A percentile compares a stretch with the other conserved stretches of the same genome.
Evolutionary conservation across 2,888 invertebrate species (phyloP).

Genomic region (Leptinotarsa juncta): DNA sequence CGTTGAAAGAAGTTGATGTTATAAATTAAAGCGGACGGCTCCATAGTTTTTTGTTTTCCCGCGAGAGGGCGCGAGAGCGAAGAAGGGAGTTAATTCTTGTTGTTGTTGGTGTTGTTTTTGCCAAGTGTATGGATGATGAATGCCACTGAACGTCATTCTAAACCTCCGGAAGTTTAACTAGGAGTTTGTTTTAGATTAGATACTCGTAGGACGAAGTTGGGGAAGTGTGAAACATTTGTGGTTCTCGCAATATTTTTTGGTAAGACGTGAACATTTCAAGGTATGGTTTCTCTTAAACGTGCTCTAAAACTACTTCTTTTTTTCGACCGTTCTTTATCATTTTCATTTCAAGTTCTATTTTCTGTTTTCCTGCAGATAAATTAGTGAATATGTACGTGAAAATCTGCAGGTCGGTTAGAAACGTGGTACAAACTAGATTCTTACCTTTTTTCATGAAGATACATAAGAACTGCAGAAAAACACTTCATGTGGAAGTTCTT

Average conservation of each 20-base stretch:
- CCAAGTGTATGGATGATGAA: neutral
- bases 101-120: neutral
- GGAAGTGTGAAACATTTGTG: neutral
- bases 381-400: too few relatives aligned
- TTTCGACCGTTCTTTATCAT: too few relatives aligned
- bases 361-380: too few relatives aligned
- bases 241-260: neutral
- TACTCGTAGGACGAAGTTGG: neutral
- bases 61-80: neutral
- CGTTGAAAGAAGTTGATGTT: slow-evolving; percentile 4
- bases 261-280: neutral
- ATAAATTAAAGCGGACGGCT: neutral
- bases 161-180: neutral
- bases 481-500: too few relatives aligned
- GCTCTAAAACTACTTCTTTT: too few relatives aligned
- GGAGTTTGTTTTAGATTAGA: too few relatives aligned
- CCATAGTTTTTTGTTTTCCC: slow-evolving; percentile 1
- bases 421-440: too few relatives aligned
- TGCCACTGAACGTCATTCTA: neutral
- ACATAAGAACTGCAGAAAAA: too few relatives aligned
- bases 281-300: too few relatives aligned
- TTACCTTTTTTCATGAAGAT: too few relatives aligned
- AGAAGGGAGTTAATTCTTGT: neutral
- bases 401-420: too few relatives aligned
- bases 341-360: too few relatives aligned